Evolutionary conservation across 1,140 invertebrate species (phyloP), one percentile per base, ranked within the genome.

Genomic region (Drosophila willistoni): DNA sequence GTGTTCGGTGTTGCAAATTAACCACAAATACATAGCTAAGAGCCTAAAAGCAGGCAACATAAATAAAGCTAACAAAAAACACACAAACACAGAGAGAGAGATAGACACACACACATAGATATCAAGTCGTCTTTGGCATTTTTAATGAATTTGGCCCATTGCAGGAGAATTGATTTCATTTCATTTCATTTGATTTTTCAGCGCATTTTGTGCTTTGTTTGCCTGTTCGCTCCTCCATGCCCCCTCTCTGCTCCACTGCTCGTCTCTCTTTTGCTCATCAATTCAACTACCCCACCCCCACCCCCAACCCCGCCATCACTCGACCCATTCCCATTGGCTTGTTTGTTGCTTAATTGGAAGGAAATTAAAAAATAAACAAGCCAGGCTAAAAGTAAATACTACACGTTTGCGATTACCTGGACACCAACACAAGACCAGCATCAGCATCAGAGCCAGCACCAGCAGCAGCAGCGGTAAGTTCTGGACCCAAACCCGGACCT

Each of bases 291-390:
- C 60, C 12, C 2, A 14, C 29, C 3, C 25, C 25, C 0, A 25
- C 25, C n/a, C n/a, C n/a, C n/a, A n/a, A n/a, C n/a, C n/a, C n/a
- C 5, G 6, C 0, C 29, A 29, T 7, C 29, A 29, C 39, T 59
- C 57, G 60, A 73, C 25, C 44, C 44, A 51, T 51, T 51, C 44
- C 44, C 44, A 51, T 51, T 22, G 71, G 64, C 80, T 89, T 87
- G 84, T 87, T 87, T 89, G 84, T 87, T 87, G 84, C 84, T 87
- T 87, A 87, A 87, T 87, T 87, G 84, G 81, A 84, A 87, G 84
- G 84, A 87, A 87, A 87, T 87, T 87, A 84, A 87, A 87, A 87
- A 87, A 86, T 87, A 86, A 87, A 87, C 84, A 87, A 87, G 80
- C 84, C 72, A 79, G 73, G 83, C 59, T 81, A 74, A 86, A 80